Evolutionary conservation across 2,113 vertebrate genomes (phyloP).

Genomic region (Bubo scandiacus): DNA sequence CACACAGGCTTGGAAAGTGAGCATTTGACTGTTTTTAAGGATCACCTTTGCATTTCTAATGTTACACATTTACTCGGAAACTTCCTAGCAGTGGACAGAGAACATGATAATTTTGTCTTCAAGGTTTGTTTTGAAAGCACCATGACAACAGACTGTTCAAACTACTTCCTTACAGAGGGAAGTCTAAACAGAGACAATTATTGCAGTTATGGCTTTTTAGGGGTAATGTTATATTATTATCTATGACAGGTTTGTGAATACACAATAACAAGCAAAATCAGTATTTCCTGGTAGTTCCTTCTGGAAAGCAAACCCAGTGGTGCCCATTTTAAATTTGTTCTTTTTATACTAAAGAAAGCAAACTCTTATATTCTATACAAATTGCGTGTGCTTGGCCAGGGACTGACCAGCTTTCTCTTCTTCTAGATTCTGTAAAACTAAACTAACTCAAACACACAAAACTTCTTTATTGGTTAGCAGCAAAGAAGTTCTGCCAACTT

Average conservation of each 20-base stretch:
- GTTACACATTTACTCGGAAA: background rate
- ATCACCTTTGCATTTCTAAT: background rate
- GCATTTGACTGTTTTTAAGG: constrained; percentile 7
- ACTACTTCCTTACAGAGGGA: constrained; percentile 18
- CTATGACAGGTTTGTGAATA: constrained; percentile 10
- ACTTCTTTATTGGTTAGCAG: constrained; percentile 24
- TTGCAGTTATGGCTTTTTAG: constrained; percentile 40
- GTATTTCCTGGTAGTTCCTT: background rate
- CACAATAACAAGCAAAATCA: background rate
- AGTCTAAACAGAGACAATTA: constrained; percentile 31
- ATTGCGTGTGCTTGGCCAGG: background rate
- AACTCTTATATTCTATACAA: background rate
- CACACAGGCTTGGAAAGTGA: background rate
- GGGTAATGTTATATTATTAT: background rate
- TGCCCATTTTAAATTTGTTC: background rate
- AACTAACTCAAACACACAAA: background rate
- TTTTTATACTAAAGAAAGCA: background rate
- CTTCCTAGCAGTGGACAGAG: constrained; percentile 1
- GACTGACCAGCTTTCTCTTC: background rate
- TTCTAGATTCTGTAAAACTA: background rate
- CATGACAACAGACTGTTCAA: constrained; percentile 5
- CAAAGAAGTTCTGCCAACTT: constrained; percentile 23
- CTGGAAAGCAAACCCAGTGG: background rate
- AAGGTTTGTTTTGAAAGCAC: constrained; percentile 55
- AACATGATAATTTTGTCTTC: background rate